Evolutionary conservation across 2,888 invertebrate species (phyloP).

Genomic region (Spatulosminthurus flaviceps): DNA sequence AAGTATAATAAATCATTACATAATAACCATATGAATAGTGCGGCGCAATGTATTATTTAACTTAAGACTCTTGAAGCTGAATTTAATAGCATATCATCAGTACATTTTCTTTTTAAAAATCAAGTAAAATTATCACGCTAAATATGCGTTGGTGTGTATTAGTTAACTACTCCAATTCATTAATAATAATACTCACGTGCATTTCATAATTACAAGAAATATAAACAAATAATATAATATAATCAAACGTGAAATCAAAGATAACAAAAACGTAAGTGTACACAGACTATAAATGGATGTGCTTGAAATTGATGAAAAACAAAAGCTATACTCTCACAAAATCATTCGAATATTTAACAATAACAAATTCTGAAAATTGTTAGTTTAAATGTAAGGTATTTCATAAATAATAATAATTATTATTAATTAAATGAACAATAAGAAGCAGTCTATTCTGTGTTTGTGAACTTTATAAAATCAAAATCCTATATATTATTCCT

Average conservation of each 20-base stretch:
- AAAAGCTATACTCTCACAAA: not conserved
- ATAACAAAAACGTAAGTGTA: not conserved
- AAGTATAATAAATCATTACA: too few species aligned
- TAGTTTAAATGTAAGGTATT: constrained; percentile 3
- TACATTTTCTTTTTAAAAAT: not conserved
- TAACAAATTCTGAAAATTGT: not conserved
- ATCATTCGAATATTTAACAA: too few species aligned
- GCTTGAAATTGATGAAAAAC: not conserved
- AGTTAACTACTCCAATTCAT: not conserved
- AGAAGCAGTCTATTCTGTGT: constrained; percentile 6
- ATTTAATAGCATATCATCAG: not conserved
- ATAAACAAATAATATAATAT: not conserved
- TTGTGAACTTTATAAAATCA: constrained; percentile 14
- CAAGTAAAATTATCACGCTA: not conserved
- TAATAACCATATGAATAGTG: too few species aligned
- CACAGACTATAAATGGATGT: not conserved
- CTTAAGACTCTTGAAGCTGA: constrained; percentile 9
- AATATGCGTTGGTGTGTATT: not conserved
- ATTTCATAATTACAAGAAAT: not conserved
- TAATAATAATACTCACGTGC: not conserved
- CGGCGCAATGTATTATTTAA: not conserved
- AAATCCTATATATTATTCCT: not conserved
- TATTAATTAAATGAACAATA: constrained; percentile 4
- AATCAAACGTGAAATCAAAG: not conserved
- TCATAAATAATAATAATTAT: too few species aligned